phyloP scores from a whole-genome alignment of 2,797 vertebrate genomes.

The Sylvilagus floridanus region DNA sequence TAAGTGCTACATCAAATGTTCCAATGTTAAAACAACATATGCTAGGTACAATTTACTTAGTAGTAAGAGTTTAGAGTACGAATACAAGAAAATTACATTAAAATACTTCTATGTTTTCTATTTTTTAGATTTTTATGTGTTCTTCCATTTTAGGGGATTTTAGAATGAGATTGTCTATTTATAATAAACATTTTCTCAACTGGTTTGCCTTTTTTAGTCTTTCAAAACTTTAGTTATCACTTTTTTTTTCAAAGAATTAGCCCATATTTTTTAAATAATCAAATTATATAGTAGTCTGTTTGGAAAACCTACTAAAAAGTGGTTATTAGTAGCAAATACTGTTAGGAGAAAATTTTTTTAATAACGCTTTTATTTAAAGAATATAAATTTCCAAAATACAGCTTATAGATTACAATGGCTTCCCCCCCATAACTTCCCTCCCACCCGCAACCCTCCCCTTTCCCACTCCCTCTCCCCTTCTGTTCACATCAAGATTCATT shows the following conservation, averaged over 20 bases:
- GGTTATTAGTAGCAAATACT: not conserved
- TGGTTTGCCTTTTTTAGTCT: not conserved
- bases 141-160: not conserved
- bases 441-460: too few species aligned
- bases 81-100: not conserved
- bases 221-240: not conserved
- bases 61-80: not conserved
- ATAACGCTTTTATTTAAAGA: too few species aligned
- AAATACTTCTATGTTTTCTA: not conserved
- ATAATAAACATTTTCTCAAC: not conserved
- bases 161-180: not conserved
- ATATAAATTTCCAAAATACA: too few species aligned
- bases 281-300: not conserved
- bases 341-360: not conserved
- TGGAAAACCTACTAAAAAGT: not conserved
- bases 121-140: not conserved
- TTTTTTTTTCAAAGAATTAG: not conserved
- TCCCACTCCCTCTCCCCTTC: too few species aligned
- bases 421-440: too few species aligned
- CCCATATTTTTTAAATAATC: not conserved
- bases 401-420: too few species aligned
- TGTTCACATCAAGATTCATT: too few species aligned
- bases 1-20: too few species aligned
- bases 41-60: not conserved
- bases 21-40: too few species aligned